Evolutionary conservation across 2,113 vertebrate genomes (phyloP).

Genomic region (Axis porcinus): DNA sequence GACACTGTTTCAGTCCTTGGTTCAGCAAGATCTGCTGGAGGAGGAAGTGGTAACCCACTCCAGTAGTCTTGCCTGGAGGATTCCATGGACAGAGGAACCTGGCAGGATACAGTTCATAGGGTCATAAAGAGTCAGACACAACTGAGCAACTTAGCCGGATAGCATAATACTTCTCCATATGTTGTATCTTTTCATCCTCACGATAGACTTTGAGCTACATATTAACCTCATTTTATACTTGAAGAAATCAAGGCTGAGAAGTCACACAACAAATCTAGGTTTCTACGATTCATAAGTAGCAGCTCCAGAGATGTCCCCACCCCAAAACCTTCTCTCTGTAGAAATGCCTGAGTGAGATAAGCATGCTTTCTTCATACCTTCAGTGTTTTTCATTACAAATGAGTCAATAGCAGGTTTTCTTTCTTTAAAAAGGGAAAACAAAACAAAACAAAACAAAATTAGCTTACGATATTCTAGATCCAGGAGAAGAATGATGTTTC

Average conservation of each 20-base stretch:
- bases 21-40: neutral
- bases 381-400: neutral
- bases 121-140: neutral
- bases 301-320: neutral
- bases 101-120: neutral
- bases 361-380: neutral
- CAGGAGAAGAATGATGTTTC: neutral
- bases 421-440: slow-evolving; percentile 38
- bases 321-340: neutral
- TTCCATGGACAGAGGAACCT: neutral
- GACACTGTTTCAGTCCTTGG: neutral
- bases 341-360: neutral
- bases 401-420: neutral
- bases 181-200: neutral
- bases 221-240: slow-evolving; percentile 1
- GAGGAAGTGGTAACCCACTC: neutral
- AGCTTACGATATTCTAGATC: neutral
- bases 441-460: neutral
- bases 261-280: neutral
- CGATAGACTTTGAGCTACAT: neutral
- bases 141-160: neutral
- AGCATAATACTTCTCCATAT: neutral
- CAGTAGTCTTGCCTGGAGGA: neutral
- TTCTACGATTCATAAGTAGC: neutral
- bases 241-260: neutral